Conservation (phyloP, 2,113 vertebrate species). For the Nannobrachium achirus region DNA sequence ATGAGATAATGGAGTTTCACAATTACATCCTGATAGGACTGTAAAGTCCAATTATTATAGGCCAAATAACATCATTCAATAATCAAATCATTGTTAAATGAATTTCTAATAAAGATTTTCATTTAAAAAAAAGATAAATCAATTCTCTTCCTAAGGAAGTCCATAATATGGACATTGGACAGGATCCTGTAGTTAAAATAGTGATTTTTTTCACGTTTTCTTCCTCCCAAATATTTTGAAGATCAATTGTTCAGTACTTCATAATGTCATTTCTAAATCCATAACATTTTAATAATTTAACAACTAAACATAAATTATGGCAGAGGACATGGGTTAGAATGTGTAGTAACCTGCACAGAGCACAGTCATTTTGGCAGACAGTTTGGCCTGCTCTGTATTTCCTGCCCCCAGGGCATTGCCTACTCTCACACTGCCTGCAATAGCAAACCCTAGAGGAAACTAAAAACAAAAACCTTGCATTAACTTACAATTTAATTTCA, state of each 20-base stretch:
- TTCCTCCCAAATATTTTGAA: too few species aligned
- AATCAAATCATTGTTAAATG: too few species aligned
- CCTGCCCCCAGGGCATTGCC: slow-evolving; percentile 87
- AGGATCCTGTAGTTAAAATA: too few species aligned
- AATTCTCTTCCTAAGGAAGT: not conserved
- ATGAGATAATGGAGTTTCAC: slow-evolving; percentile 6
- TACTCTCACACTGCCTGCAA: slow-evolving; percentile 84
- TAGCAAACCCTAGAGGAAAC: slow-evolving; percentile 84
- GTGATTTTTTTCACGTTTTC: not conserved
- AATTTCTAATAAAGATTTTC: too few species aligned
- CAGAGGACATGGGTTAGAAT: not conserved
- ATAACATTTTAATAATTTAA: too few species aligned
- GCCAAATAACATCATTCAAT: too few species aligned
- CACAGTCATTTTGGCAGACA: slow-evolving; percentile 76
- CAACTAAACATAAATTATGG: too few species aligned
- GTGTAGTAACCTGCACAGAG: slow-evolving; percentile 74
- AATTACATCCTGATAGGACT: not conserved
- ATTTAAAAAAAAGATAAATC: not conserved
- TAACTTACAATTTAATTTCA: not conserved
- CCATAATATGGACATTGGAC: too few species aligned
- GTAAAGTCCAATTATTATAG: too few species aligned
- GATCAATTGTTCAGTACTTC: too few species aligned
- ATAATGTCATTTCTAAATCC: too few species aligned
- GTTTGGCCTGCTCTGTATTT: slow-evolving; percentile 78
- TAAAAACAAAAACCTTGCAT: slow-evolving; percentile 61